Evolutionary conservation across 64 coral and sea anemone species (phyloP), one percentile per base, ranked within the genome.

Genomic region (Catalaphyllia jardinei): DNA sequence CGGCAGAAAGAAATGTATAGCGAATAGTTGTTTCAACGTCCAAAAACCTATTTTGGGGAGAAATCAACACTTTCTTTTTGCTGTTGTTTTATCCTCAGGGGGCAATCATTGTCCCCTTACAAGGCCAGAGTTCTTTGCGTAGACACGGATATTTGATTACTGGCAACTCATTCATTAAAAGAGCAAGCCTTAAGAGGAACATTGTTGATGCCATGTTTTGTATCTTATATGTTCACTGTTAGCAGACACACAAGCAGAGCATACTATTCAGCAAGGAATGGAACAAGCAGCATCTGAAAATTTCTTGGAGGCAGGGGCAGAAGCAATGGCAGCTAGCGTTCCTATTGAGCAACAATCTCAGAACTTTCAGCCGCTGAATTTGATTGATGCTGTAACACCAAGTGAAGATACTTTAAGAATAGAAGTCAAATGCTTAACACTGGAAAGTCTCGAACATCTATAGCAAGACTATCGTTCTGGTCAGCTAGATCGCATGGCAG

Each of bases 381-480:
- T 27, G 6, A 69, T 11, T 69, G 7, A 27, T 69, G 24, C 27
- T 27, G 65, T 10, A 69, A 27, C 65, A 27, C 22, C 22, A 10
- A 29, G 65, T 69, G 65, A 27, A 3, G 25, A 27, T n/a, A 69
- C 24, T 79, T 29, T 79, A 14, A 54, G 10, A 11, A 60, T 79
- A 22, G 50, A 25, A 55, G 46, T 79, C 15, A 28, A 60, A 11
- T 79, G 77, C 77, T 27, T 29, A 29, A 79, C 77, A 4, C n/a
- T 79, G 51, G 77, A 79, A 27, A 28, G 77, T 79, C 77, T 79
- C 24, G 65, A 69, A 69, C 22, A 28, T 27, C 65, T 69, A 5
- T 69, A n/a, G 65, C 22, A n/a, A 69, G 77, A 79, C n/a, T 79
- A 29, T 17, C 25, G 19, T 52, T 79, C 77, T 57, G 77, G 77